These are phyloP conservation scores for Porites divaricata DNA, from an alignment of 92 coral and sea anemone species.

Conservation along the genomic window DNA sequence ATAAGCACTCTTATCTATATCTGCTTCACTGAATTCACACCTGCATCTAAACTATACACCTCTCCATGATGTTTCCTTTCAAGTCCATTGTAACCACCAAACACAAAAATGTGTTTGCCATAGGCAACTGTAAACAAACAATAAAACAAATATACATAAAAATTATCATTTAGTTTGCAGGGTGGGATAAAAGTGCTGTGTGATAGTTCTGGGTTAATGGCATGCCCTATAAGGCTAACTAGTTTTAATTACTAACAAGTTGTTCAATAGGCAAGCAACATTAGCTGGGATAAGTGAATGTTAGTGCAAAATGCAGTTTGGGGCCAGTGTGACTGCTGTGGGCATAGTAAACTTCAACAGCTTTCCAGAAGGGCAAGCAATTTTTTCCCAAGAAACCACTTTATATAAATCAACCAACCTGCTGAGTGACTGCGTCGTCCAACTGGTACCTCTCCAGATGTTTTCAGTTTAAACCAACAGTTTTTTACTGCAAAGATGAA, in stretches of 20 bases:
- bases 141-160: neutral
- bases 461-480: slow-evolving; percentile 75
- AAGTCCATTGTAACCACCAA: slow-evolving; percentile 96
- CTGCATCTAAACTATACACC: slow-evolving; percentile 84
- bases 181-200: too few species aligned
- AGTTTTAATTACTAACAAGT: too few species aligned
- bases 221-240: too few species aligned
- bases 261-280: too few species aligned
- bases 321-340: too few species aligned
- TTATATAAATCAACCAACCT: slow-evolving; percentile 50
- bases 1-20: neutral
- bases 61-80: slow-evolving; percentile 88
- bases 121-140: slow-evolving; percentile 66
- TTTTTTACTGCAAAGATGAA: slow-evolving; percentile 66
- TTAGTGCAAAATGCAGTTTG: too few species aligned
- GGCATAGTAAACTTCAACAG: too few species aligned
- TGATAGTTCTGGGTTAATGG: too few species aligned
- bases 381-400: neutral
- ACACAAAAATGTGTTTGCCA: slow-evolving; percentile 78
- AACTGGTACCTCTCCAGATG: slow-evolving; percentile 81
- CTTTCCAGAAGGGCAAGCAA: too few species aligned
- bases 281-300: too few species aligned
- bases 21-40: slow-evolving; percentile 9
- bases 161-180: too few species aligned
- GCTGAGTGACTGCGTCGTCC: slow-evolving; percentile 99